Percentiles rank a stretch among this genome's conserved stretches.
These are phyloP conservation scores for Drosophila nigrodunni DNA, from an alignment of 1,140 invertebrate species.

Conservation along the genomic window DNA sequence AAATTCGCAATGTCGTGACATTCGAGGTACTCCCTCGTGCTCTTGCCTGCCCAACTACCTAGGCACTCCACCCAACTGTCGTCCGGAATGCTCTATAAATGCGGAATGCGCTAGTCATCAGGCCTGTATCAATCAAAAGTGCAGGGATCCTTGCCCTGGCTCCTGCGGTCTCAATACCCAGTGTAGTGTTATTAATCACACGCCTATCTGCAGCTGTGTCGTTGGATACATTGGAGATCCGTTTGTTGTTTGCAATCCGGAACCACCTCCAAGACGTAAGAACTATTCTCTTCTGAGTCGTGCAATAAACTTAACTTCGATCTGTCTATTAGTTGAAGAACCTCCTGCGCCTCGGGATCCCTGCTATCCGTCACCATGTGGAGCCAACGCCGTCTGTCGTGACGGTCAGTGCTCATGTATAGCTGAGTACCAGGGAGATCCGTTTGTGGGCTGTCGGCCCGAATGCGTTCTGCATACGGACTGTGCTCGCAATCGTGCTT, in stretches of 20 bases:
- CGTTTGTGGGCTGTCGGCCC: constrained; percentile 90
- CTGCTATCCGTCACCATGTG: constrained; percentile 92
- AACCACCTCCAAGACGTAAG: constrained; percentile 80
- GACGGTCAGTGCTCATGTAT: constrained; percentile 75
- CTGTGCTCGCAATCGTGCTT: constrained; percentile 90
- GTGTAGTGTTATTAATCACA: constrained; percentile 93
- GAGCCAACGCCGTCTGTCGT: constrained; percentile 84
- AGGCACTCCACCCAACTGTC: constrained; percentile 91
- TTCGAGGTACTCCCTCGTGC: constrained; percentile 91
- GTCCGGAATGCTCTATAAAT: constrained; percentile 93
- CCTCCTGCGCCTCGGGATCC: constrained; percentile 85
- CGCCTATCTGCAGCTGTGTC: constrained; percentile 92
- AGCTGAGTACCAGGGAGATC: constrained; percentile 88
- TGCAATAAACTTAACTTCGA: neutral
- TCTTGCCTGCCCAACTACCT: constrained; percentile 91
- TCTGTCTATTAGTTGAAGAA: constrained; percentile 56
- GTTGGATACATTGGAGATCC: constrained; percentile 91
- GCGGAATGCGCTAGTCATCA: constrained; percentile 92
- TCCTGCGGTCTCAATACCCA: constrained; percentile 92
- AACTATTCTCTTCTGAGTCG: neutral
- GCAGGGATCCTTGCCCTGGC: constrained; percentile 91
- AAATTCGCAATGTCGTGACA: constrained; percentile 90
- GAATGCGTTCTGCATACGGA: constrained; percentile 94
- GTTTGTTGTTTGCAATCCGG: constrained; percentile 87
- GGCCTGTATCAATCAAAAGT: constrained; percentile 92